Evolutionary conservation across 2,888 invertebrate genomes (phyloP).

Genomic region (Argyresthia goedartella): DNA sequence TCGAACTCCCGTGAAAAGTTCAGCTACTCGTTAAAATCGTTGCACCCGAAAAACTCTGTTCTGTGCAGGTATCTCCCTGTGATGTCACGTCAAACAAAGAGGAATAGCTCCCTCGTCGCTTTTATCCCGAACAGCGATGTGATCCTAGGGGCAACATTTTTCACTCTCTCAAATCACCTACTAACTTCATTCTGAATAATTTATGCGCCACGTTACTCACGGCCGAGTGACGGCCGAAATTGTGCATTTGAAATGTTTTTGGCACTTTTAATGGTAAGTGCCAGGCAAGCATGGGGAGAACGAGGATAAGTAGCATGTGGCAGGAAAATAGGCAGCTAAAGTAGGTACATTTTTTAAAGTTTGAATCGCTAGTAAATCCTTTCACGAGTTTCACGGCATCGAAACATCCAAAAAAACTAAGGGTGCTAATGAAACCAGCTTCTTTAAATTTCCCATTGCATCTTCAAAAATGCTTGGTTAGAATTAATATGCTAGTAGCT

Average conservation of each 20-base stretch:
- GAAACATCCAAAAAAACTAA: too few species aligned
- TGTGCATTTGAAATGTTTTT: not conserved
- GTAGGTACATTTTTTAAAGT: not conserved
- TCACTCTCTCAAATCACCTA: conserved; percentile 32
- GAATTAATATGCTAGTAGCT: too few species aligned
- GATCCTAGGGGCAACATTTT: conserved; percentile 25
- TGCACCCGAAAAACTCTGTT: too few species aligned
- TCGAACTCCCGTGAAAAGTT: too few species aligned
- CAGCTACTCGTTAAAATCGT: too few species aligned
- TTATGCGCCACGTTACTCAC: conserved; percentile 13
- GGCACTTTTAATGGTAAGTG: not conserved
- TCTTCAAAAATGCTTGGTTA: too few species aligned
- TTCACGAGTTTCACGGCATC: not conserved
- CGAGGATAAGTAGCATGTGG: not conserved
- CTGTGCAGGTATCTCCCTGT: conserved; percentile 4
- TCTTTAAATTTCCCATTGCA: too few species aligned
- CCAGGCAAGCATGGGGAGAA: too few species aligned
- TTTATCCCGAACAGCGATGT: not conserved
- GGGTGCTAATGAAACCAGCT: too few species aligned
- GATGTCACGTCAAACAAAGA: conserved; percentile 16
- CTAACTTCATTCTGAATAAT: conserved; percentile 36
- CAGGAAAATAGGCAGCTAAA: not conserved
- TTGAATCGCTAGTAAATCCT: not conserved
- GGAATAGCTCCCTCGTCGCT: not conserved
- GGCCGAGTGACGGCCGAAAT: conserved; percentile 5